Base-by-base conservation (phyloP, 1,140 invertebrate species). In the Megalopta genalis region DNA sequence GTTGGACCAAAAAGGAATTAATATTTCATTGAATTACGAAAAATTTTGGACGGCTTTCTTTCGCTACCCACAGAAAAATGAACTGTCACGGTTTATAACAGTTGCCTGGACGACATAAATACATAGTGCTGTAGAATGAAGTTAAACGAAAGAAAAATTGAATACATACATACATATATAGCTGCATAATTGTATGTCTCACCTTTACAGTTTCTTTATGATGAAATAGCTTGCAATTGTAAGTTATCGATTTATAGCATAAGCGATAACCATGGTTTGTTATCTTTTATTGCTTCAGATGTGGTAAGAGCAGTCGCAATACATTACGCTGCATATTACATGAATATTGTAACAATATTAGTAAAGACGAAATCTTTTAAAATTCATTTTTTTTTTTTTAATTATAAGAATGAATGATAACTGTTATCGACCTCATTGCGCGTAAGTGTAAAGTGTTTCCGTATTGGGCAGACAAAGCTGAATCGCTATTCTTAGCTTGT, bases 51-150 rank as follows among this genome's bases (percentile, higher is more conserved):
- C 74, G 65, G 69, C 46, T 18, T 21, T 21, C 69, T 66, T 81
- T 69, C 67, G 65, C 54, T 74, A 72, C 66, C 39, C 57, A 42
- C 42, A 7, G 21, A 63, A 77, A 77, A 66, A 74, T 68, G 37
- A 68, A 80, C 66, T 80, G 21, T 62, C 42, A 21, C 14, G 73
- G 81, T 85, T 85, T 81, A 85, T 59, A 63, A 78, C 76, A 54
- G 80, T 85, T 77, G 65, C 75, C 83, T 27, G 32, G 79, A 80
- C 71, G 72, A 85, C 79, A 46, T 21, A 25, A 42, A 57, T 14
- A 32, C 32, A 32, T 32, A 32, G 10, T 46, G 0, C 1, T 3
- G 6, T 42, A 1, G 0, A 32, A 23, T 64, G n/a, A 64, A 16
- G 10, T 21, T 54, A 21, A 37, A 42, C 54, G 16, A 54, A 52